Base-by-base conservation (phyloP, 1,140 invertebrate genomes). In the Drosophila cardini region DNA sequence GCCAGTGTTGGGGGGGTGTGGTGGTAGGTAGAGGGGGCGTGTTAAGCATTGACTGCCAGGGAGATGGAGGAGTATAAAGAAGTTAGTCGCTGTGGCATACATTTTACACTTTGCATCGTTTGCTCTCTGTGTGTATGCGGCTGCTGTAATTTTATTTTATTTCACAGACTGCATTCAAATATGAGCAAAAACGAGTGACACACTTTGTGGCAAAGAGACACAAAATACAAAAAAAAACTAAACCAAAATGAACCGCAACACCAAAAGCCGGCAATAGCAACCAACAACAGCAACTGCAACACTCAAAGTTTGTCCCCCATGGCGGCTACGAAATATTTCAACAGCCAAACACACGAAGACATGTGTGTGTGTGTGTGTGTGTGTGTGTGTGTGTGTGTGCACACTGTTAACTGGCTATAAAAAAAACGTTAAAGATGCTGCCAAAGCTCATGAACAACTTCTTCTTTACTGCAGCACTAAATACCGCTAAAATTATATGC, bases 241-340 rank as follows among this genome's bases (percentile, higher is more conserved):
- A 5, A 52, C 5, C 32, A 36, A 53, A 36, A 10, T 26, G 30
- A 67, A 60, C 63, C 63, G 63, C 71, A 73, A 26, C 32, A 40
- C 34, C 64, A 73, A 73, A 69, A 62, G 72, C 72, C 72, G 72
- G 65, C 72, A 46, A 67, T 26, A 60, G 18, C 45, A 45, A 48
- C 72, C 72, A 65, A 57, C 72, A 46, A 67, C 21, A 60, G 18
- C 45, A 46, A 60, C 34, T 53, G 18, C 45, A 46, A 50, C 38
- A 72, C 57, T 71, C 18, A 76, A 50, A 58, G 56, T 58, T 26
- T 79, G 80, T 72, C 63, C 72, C 64, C 80, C 67, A 69, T 48
- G 76, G 73, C 76, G 80, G 76, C 76, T 79, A 80, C 76, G 68
- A 78, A 84, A 84, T 84, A 60, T 81, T 58, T 68, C 40, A 46